Percentiles rank a stretch among this genome's conserved stretches.
phyloP scores from a whole-genome alignment of 2,797 vertebrate species.

The Ciconia nigra region DNA sequence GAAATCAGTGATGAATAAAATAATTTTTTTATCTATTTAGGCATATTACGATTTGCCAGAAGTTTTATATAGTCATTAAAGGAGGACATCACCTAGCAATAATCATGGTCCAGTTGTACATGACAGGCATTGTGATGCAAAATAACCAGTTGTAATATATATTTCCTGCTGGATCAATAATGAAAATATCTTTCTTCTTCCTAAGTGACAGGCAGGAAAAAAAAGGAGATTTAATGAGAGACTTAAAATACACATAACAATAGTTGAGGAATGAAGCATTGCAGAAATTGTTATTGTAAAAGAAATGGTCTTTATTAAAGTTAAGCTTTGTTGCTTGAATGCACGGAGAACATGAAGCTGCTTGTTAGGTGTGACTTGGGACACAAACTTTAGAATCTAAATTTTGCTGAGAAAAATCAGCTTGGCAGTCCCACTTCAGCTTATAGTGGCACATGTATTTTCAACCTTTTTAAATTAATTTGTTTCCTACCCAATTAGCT shows the following conservation, averaged over 20 bases:
- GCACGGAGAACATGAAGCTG: not conserved
- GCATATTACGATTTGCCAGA: not conserved
- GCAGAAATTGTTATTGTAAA: not conserved
- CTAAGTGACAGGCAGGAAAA: conserved; percentile 64
- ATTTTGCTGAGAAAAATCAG: not conserved
- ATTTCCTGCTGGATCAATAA: conserved; percentile 89
- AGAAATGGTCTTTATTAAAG: not conserved
- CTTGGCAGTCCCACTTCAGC: not conserved
- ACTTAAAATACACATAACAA: not conserved
- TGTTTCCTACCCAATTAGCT: not conserved
- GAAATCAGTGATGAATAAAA: not conserved
- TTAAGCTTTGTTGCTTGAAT: not conserved
- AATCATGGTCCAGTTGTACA: conserved; percentile 97
- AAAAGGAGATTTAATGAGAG: not conserved
- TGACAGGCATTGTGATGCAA: conserved; percentile 90
- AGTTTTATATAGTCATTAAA: not conserved
- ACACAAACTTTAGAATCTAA: not conserved
- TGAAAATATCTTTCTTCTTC: conserved; percentile 79
- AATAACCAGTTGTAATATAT: conserved; percentile 92
- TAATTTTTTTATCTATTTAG: not conserved
- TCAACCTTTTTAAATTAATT: not conserved
- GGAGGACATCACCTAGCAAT: conserved; percentile 86
- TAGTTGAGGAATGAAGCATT: not conserved
- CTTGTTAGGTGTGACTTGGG: not conserved
- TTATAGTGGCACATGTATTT: not conserved